phyloP scores from a whole-genome alignment of 2,797 vertebrate species.

The Rhabdomys pumilio region DNA sequence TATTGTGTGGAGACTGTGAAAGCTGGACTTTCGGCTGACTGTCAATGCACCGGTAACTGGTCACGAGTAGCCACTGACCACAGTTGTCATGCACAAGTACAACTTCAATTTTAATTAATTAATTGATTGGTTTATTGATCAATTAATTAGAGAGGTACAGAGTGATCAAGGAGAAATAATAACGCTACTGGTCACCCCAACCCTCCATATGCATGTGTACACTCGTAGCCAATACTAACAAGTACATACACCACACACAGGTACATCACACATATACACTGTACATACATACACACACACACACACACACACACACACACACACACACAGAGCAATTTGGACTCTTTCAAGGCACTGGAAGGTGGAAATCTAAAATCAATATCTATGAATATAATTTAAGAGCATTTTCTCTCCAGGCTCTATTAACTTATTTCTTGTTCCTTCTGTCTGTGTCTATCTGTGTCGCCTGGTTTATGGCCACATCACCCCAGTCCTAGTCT shows the following conservation, averaged over 20 bases:
- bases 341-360: background rate
- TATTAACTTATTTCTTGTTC: background rate
- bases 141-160: background rate
- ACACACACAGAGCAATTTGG: background rate
- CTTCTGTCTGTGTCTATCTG: background rate
- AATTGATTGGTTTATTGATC: background rate
- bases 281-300: background rate
- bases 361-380: background rate
- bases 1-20: background rate
- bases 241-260: no score
- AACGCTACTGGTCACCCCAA: background rate
- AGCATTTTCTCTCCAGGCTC: background rate
- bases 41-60: background rate
- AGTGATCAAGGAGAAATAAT: background rate
- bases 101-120: background rate
- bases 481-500: no score
- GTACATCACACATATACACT: background rate
- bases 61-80: background rate
- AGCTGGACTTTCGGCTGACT: background rate
- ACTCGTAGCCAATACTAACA: background rate
- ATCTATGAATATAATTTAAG: background rate
- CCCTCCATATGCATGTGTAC: background rate
- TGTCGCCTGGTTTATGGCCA: background rate
- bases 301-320: background rate
- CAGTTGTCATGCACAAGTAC: no score